Evolutionary conservation across 2,797 vertebrate genomes (phyloP), one percentile per base, ranked within the genome.

Genomic region (Lepus townsendii): DNA sequence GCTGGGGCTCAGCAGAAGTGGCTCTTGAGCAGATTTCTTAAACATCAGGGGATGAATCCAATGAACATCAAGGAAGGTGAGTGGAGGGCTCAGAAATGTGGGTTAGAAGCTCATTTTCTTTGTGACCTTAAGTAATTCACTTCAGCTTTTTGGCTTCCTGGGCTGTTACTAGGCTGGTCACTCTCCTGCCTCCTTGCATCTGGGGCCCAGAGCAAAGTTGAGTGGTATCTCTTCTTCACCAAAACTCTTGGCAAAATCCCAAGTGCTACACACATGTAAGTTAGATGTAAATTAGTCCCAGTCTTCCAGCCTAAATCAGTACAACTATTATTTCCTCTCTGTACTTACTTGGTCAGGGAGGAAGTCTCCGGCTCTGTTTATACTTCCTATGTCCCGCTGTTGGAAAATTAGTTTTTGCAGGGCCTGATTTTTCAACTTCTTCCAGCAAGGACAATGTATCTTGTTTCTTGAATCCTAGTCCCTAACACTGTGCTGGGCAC

Each of bases 221-320:
- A 66, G n/a, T 3, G 54, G 4, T 79, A 78, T 85, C 20, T 8
- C 32, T 22, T 92, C 30, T 38, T 63, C 71, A 68, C 62, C 54
- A 86, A 93, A 73, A 79, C 65, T 88, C 95, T 80, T 92, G 50
- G 42, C 85, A 93, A 96, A 93, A 60, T 72, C 63, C 71, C 75
- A 96, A 95, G 71, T 82, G 82, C 69, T 92, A n/a, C 35, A 65
- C 68, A 95, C 75, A 95, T 86, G 72, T 79, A 80, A 65, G 13
- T 62, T 90, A 69, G 32, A n/a, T 87, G 32, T 90, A 93, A 80
- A 2, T 82, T 94, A 95, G 87, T 91, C 72, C n/a, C 42, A 84
- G 13, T 80, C 60, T 32, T 84, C 17, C 89, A 76, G 35, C 26
- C 60, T 95, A 83, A 38, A 12, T 47, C 86, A 87, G 35, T 19